phyloP scores from a whole-genome alignment of 2,113 vertebrate species.

The Regulus satrapa region DNA sequence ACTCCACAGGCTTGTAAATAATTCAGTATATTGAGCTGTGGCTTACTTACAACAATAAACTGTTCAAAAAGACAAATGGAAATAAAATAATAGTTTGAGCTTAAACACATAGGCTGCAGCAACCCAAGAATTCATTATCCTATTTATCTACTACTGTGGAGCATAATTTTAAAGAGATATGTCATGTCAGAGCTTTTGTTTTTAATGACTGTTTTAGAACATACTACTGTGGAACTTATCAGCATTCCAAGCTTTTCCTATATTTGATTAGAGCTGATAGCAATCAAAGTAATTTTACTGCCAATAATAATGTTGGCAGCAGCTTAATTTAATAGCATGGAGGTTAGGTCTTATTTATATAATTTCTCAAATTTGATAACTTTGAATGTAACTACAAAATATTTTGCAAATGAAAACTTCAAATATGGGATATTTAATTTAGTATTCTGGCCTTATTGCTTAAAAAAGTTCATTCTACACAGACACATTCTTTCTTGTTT shows the following conservation, averaged over 20 bases:
- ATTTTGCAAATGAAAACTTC: neutral
- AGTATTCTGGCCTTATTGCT: neutral
- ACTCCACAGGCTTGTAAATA: neutral
- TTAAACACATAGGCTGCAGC: neutral
- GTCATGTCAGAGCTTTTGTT: constrained; percentile 46
- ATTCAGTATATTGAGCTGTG: neutral
- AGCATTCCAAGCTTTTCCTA: constrained; percentile 67
- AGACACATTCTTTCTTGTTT: neutral
- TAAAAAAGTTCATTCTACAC: neutral
- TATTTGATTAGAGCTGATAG: constrained; percentile 83
- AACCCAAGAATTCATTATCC: constrained; percentile 39
- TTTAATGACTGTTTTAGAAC: constrained; percentile 23
- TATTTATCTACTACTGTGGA: constrained; percentile 58
- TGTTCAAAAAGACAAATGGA: constrained; percentile 34
- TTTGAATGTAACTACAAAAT: neutral
- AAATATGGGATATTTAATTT: neutral
- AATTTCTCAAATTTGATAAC: constrained; percentile 57
- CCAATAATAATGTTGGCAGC: constrained; percentile 75
- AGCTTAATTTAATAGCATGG: constrained; percentile 60
- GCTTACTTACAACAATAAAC: constrained; percentile 11
- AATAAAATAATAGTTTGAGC: constrained; percentile 40
- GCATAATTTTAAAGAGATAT: constrained; percentile 39
- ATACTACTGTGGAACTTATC: constrained; percentile 22
- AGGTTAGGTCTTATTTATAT: constrained; percentile 60
- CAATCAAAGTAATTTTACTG: constrained; percentile 72